A percentile compares a stretch with the other conserved stretches of the same genome.
phyloP scores from a whole-genome alignment of 2,797 vertebrate genomes.

The Meda fulgida region DNA sequence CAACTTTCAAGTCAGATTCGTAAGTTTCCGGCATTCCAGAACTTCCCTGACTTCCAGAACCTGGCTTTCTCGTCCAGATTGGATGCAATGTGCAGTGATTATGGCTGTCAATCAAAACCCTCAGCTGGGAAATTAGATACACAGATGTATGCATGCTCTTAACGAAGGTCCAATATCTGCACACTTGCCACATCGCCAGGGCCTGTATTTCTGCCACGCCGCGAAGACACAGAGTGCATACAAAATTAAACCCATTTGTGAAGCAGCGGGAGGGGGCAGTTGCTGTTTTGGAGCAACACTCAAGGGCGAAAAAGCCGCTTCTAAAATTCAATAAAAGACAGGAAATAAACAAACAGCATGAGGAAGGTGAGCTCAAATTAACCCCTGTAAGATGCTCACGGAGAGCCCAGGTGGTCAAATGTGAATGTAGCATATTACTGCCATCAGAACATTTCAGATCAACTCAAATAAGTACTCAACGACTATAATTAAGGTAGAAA shows the following conservation, averaged over 20 bases:
- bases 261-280: slow-evolving; percentile 54
- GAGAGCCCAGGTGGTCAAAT: slow-evolving; percentile 11
- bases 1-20: slow-evolving; percentile 21
- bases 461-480: background rate
- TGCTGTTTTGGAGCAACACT: slow-evolving; percentile 25
- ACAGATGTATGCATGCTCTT: slow-evolving; percentile 34
- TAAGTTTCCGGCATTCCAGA: slow-evolving; percentile 52
- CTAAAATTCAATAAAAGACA: slow-evolving; percentile 55
- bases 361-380: slow-evolving; percentile 49
- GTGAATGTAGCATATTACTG: background rate
- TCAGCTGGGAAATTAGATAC: slow-evolving; percentile 41
- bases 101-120: slow-evolving; percentile 45
- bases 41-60: slow-evolving; percentile 31
- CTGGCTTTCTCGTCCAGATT: slow-evolving; percentile 3
- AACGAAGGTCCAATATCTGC: slow-evolving; percentile 37
- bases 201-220: background rate
- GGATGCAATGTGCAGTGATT: slow-evolving; percentile 21
- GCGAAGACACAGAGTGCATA: slow-evolving; percentile 14
- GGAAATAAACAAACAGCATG: slow-evolving; percentile 57
- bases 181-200: slow-evolving; percentile 38
- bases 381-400: slow-evolving; percentile 36
- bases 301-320: slow-evolving; percentile 20
- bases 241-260: slow-evolving; percentile 65
- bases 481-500: background rate
- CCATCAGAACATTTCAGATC: background rate